Conservation (phyloP, 2,797 vertebrate species). For the Amblyopsis hoosieri region DNA sequence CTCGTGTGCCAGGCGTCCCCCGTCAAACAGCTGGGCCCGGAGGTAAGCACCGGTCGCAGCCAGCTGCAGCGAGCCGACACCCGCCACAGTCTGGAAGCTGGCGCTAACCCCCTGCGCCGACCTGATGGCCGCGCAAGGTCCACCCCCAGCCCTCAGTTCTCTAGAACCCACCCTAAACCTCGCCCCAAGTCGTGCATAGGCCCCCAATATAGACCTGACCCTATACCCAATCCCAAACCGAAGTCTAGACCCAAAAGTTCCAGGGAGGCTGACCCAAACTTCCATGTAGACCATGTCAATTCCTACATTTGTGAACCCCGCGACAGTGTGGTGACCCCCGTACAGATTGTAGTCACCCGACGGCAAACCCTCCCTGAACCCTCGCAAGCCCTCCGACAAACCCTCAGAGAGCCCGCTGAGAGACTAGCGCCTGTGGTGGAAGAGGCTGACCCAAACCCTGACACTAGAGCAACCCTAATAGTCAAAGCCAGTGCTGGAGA, state of each 20-base stretch:
- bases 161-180: conserved; percentile 38
- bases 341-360: background rate
- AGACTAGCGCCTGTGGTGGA: conserved; percentile 47
- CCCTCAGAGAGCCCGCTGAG: conserved; percentile 19
- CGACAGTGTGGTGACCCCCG: background rate
- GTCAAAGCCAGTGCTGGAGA: conserved; percentile 20
- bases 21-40: conserved; percentile 84
- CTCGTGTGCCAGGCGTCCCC: conserved; percentile 90
- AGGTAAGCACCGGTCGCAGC: conserved; percentile 83
- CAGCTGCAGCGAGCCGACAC: conserved; percentile 13
- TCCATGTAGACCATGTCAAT: conserved; percentile 11
- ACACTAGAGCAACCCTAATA: conserved; percentile 12
- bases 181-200: conserved; percentile 40
- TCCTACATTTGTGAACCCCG: conserved; percentile 11
- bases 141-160: conserved; percentile 27
- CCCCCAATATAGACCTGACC: conserved; percentile 21
- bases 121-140: conserved; percentile 1
- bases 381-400: conserved; percentile 8
- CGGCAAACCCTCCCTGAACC: conserved; percentile 16
- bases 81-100: conserved; percentile 11
- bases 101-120: too few species aligned
- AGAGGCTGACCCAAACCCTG: conserved; percentile 33
- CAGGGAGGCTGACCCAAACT: conserved; percentile 28
- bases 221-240: conserved; percentile 6
- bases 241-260: conserved; percentile 37